Evolutionary conservation across 2,888 invertebrate genomes (phyloP), one percentile per base, ranked within the genome.

Genomic region (Phorcus lineatus): DNA sequence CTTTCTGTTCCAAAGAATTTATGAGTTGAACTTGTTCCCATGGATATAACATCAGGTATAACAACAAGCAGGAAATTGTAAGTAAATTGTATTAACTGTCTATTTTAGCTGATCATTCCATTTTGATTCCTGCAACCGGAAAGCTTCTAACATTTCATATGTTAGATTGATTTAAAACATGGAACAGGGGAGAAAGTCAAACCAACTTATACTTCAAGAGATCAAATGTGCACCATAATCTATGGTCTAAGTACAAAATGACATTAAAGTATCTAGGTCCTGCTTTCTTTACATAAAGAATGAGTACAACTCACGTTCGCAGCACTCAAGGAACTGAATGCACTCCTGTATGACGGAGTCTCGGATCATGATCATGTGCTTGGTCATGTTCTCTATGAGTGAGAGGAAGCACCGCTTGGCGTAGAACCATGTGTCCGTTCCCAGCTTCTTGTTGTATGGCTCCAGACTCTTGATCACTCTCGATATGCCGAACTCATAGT

Each of bases 391-490:
- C 94, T 98, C 97, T 81, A 97, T 95, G 88, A 98, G 95, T n/a
- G 97, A 97, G 80, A 99, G 94, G 92, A 99, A 97, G 92, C 98
- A 99, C 82, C 99, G 95, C 92, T 99, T 99, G 0, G 98, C 97
- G 92, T 99, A 99, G 92, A 97, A 96, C 99, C 99, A 99, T 2
- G 99, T 99, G 91, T 99, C 99, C 0, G 98, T 98, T 19, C 99
- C 99, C 11, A 99, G 94, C 91, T 99, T 97, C 93, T 97, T 97
- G 91, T 96, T 96, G 90, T 97, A 97, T 0, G 98, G 98, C 91
- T 98, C 97, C 81, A 99, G 94, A 55, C 99, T 99, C 93, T 99
- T 99, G 91, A 99, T 98, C 0, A 99, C 97, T 83, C 99, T 95
- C 0, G 98, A 98, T 88, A 99, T 97, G 0, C 99, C 99, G 93